These are phyloP conservation scores for Scaptodrosophila latifasciaeformis DNA, from an alignment of 2,888 invertebrate species.

Conservation along the genomic window DNA sequence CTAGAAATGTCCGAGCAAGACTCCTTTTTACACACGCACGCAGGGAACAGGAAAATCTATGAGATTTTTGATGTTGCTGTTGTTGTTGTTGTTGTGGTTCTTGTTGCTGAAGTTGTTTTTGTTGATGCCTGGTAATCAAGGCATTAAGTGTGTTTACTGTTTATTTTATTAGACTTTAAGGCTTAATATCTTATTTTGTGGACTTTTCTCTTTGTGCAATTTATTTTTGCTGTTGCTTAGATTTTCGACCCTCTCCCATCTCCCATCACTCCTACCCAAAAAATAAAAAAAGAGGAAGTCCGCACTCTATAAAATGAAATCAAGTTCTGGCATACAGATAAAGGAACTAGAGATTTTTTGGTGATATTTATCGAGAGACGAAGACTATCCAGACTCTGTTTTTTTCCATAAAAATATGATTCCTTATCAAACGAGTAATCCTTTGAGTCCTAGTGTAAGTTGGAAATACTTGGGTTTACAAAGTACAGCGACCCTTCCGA, in stretches of 20 bases:
- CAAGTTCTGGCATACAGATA: too few relatives aligned
- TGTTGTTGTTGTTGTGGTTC: not conserved
- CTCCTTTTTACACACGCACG: not conserved
- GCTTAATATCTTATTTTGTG: slow-evolving; percentile 59
- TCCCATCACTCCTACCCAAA: not conserved
- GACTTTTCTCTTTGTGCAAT: slow-evolving; percentile 21
- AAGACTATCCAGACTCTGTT: too few relatives aligned
- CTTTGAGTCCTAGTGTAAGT: too few relatives aligned
- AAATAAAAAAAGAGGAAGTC: too few relatives aligned
- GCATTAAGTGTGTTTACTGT: slow-evolving; percentile 70
- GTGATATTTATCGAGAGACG: too few relatives aligned
- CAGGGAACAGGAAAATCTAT: not conserved
- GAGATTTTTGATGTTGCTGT: not conserved
- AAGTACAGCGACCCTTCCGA: too few relatives aligned
- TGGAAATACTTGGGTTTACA: too few relatives aligned
- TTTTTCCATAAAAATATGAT: too few relatives aligned
- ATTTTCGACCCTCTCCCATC: slow-evolving; percentile 15
- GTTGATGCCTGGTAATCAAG: slow-evolving; percentile 62
- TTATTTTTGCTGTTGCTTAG: slow-evolving; percentile 9
- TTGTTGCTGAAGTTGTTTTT: too few relatives aligned
- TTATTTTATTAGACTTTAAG: slow-evolving; percentile 69
- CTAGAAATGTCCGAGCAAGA: not conserved
- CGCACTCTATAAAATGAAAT: too few relatives aligned
- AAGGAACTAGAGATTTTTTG: too few relatives aligned
- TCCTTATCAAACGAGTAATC: too few relatives aligned